Percentiles rank a stretch among this genome's conserved stretches.
Conservation (phyloP, 2,797 vertebrate genomes). For the Myoxocephalus aenaeus region DNA sequence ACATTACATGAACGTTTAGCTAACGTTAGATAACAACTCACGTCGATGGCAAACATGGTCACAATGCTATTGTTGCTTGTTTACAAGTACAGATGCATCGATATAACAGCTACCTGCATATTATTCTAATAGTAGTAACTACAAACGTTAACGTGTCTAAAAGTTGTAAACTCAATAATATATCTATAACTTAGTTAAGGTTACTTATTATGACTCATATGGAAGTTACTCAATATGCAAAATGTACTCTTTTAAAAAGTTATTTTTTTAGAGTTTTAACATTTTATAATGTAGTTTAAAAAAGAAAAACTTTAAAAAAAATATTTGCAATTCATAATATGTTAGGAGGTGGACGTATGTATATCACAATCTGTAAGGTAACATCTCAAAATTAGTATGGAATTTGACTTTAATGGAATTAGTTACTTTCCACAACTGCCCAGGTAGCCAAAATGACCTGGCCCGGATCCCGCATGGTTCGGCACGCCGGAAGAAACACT, state of each 20-base stretch:
- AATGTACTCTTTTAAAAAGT: rapidly evolving
- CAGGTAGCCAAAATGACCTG: no score
- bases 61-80: neutral
- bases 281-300: neutral
- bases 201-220: neutral
- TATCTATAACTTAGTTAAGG: neutral
- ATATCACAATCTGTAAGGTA: neutral
- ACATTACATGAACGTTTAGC: neutral
- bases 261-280: neutral
- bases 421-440: neutral
- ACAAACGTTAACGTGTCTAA: neutral
- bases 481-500: no score
- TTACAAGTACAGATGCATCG: neutral
- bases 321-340: neutral
- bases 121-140: neutral
- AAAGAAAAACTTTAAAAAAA: no score
- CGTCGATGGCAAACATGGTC: neutral
- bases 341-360: neutral
- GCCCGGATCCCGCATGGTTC: no score
- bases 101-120: neutral
- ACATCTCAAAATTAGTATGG: neutral
- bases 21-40: neutral
- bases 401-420: neutral
- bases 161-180: neutral
- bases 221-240: neutral